Evolutionary conservation across 2,888 invertebrate genomes (phyloP).

Genomic region (Chrysolina haemoptera): DNA sequence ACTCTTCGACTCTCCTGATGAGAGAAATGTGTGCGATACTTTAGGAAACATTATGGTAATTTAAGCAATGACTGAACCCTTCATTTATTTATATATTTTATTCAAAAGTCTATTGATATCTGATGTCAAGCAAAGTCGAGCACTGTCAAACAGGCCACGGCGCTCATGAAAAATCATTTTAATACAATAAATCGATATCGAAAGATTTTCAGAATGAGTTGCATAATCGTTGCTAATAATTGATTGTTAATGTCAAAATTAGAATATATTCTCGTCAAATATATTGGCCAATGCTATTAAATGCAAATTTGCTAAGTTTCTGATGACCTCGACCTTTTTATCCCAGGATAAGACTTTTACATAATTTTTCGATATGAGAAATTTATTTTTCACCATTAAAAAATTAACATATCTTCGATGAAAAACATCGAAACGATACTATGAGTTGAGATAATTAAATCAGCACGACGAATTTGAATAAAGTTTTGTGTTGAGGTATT

Average conservation of each 20-base stretch:
- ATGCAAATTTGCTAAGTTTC: conserved; percentile 26
- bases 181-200: neutral
- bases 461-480: neutral
- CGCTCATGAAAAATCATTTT: too few relatives aligned
- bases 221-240: neutral
- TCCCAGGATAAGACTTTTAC: conserved; percentile 21
- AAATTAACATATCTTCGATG: conserved; percentile 8
- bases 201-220: neutral
- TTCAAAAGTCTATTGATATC: too few relatives aligned
- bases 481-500: neutral
- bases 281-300: conserved; percentile 5
- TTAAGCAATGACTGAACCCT: too few relatives aligned
- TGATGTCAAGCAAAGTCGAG: too few relatives aligned
- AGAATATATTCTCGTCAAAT: conserved; percentile 10
- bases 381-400: conserved; percentile 4
- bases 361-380: conserved; percentile 17
- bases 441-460: neutral
- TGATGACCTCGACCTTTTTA: conserved; percentile 26
- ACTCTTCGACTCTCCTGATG: too few relatives aligned
- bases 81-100: too few relatives aligned
- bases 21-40: too few relatives aligned
- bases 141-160: too few relatives aligned
- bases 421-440: neutral
- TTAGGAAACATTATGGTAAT: too few relatives aligned
- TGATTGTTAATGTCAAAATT: conserved; percentile 20